Evolutionary conservation across 2,113 vertebrate genomes (phyloP).

Genomic region (Planiliza haematocheilus): DNA sequence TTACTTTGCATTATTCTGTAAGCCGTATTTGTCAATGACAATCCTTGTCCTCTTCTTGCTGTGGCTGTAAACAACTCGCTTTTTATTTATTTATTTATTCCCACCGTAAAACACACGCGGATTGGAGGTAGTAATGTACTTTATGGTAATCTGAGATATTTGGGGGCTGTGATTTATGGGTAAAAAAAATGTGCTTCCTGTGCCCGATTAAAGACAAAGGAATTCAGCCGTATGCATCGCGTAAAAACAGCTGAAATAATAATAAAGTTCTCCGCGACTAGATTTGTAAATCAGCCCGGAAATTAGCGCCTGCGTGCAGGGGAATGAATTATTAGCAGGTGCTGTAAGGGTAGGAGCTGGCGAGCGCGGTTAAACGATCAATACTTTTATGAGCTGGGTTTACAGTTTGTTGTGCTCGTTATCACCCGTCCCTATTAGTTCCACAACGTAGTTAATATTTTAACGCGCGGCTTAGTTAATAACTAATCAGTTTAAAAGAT

Average conservation of each 20-base stretch:
- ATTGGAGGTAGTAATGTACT: neutral
- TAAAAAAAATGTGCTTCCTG: neutral
- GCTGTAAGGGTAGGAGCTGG: neutral
- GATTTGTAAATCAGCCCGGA: neutral
- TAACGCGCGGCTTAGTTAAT: neutral
- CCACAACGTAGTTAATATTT: neutral
- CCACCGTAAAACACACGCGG: neutral
- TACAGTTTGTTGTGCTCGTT: too few species aligned
- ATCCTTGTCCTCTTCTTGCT: neutral
- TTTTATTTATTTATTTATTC: neutral
- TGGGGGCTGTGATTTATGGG: neutral
- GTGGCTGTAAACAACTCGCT: neutral
- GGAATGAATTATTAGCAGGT: neutral
- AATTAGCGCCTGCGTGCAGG: neutral
- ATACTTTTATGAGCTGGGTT: too few species aligned
- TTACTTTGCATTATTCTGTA: conserved; percentile 15
- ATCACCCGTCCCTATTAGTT: neutral
- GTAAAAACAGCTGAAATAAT: neutral
- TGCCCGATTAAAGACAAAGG: neutral
- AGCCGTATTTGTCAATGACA: conserved; percentile 20
- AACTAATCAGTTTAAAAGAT: neutral
- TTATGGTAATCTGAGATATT: neutral
- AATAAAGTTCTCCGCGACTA: neutral
- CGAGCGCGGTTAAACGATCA: neutral
- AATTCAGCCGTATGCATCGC: neutral